Percentiles rank a stretch among this genome's conserved stretches.
These are phyloP conservation scores for Mesorhabditis belari DNA, from an alignment of 2,888 invertebrate genomes.

Conservation along the genomic window DNA sequence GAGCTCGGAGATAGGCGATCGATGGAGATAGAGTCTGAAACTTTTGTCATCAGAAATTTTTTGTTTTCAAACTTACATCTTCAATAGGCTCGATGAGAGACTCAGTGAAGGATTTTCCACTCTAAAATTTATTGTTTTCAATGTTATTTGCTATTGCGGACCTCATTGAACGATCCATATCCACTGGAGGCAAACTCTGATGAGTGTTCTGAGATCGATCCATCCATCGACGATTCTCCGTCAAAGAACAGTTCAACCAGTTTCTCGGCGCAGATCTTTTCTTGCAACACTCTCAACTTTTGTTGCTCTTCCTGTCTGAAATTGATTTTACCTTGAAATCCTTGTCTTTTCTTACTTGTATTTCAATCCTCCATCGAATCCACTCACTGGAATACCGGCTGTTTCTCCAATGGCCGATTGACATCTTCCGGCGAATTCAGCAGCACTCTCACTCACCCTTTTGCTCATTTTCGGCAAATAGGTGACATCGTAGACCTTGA, in stretches of 20 bases:
- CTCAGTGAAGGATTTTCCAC: background rate
- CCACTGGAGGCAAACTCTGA: no score
- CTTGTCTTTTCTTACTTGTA: background rate
- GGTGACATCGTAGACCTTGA: background rate
- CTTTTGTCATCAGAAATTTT: no score
- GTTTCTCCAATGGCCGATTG: conserved; percentile 18
- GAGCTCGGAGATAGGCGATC: background rate
- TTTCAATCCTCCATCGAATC: conserved; percentile 25
- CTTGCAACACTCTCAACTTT: background rate
- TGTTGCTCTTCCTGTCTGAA: background rate
- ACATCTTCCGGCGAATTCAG: conserved; percentile 26
- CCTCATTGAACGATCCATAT: background rate
- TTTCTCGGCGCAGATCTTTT: background rate
- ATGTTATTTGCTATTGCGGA: background rate
- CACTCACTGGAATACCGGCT: conserved; percentile 16
- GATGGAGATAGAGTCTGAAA: no score
- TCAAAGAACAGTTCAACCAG: no score
- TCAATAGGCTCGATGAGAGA: no score
- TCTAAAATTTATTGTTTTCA: no score
- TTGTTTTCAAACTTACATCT: no score
- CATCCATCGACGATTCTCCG: no score
- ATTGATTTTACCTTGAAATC: no score
- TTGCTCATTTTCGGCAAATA: conserved; percentile 1
- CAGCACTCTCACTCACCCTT: conserved; percentile 14
- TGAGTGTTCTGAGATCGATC: background rate